These are phyloP conservation scores for Rana temporaria DNA, from an alignment of 2,113 vertebrate genomes.

Conservation along the genomic window DNA sequence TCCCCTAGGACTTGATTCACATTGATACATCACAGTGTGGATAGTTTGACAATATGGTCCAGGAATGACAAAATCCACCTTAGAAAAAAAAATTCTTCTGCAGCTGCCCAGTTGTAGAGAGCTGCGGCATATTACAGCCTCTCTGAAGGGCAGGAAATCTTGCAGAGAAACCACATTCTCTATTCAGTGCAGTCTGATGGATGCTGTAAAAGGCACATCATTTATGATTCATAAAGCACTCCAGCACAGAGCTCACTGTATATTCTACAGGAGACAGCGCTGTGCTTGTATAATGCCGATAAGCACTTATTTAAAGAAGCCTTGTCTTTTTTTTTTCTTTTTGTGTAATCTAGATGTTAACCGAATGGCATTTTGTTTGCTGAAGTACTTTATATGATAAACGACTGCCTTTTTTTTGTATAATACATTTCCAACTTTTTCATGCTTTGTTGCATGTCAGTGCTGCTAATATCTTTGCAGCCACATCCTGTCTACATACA, in stretches of 20 bases:
- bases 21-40: background rate
- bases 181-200: slow-evolving; percentile 67
- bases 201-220: slow-evolving; percentile 67
- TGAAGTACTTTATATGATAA: too few relatives aligned
- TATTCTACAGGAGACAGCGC: background rate
- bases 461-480: too few relatives aligned
- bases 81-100: slow-evolving; percentile 64
- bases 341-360: too few relatives aligned
- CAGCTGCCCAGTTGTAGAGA: slow-evolving; percentile 60
- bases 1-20: background rate
- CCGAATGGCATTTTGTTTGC: too few relatives aligned
- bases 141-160: slow-evolving; percentile 62
- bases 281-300: background rate
- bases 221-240: slow-evolving; percentile 69
- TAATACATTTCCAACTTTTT: too few relatives aligned
- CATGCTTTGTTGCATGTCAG: too few relatives aligned
- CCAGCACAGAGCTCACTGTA: background rate
- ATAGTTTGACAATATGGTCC: slow-evolving; percentile 53
- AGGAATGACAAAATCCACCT: slow-evolving; percentile 33
- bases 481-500: too few relatives aligned
- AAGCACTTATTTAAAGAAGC: too few relatives aligned
- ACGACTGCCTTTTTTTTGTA: too few relatives aligned
- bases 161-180: slow-evolving; percentile 57
- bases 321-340: too few relatives aligned
- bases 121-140: slow-evolving; percentile 62